These are phyloP conservation scores for Pycnomerus fuliginosus DNA, from an alignment of 2,888 invertebrate species.

Conservation along the genomic window DNA sequence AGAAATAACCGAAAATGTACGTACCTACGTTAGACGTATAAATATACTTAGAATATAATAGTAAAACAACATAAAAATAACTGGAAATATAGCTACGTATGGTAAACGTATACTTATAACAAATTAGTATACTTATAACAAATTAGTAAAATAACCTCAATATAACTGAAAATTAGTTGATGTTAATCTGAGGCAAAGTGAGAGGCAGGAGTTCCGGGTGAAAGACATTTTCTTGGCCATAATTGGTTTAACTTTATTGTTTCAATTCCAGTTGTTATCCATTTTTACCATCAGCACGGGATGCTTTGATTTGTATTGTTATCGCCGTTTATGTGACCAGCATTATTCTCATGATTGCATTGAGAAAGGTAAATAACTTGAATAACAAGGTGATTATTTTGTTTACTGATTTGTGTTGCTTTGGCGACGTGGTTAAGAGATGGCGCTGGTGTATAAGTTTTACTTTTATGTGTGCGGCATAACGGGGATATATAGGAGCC, in stretches of 20 bases:
- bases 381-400: background rate
- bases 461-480: background rate
- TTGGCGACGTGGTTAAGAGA: background rate
- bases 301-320: conserved; percentile 84
- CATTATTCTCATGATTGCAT: conserved; percentile 74
- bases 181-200: too few species aligned
- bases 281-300: conserved; percentile 79
- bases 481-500: background rate
- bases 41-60: too few species aligned
- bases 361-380: conserved; percentile 77
- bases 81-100: too few species aligned
- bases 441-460: conserved; percentile 2
- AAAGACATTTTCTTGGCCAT: conserved; percentile 79
- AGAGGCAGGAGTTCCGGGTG: conserved; percentile 75
- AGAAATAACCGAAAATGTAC: too few species aligned
- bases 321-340: conserved; percentile 76
- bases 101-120: background rate
- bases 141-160: too few species aligned
- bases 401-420: conserved; percentile 4
- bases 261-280: conserved; percentile 67
- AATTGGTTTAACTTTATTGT: conserved; percentile 44
- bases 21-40: too few species aligned
- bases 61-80: too few species aligned
- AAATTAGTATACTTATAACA: background rate
- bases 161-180: too few species aligned